phyloP scores from a whole-genome alignment of 2,797 vertebrate genomes.

The Pangasius krempfi region DNA sequence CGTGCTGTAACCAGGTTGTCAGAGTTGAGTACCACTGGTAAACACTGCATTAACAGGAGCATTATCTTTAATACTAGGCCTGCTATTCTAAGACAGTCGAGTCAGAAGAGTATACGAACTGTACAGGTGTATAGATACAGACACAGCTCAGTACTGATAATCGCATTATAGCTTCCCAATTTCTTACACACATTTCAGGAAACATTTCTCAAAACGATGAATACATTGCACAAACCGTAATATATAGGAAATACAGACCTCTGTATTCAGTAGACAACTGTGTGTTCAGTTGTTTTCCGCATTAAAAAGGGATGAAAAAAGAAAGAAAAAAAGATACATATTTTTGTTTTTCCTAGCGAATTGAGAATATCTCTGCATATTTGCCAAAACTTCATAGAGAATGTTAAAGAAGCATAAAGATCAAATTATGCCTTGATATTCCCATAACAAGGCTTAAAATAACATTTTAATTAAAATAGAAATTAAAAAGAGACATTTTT shows the following conservation, averaged over 20 bases:
- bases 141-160: neutral
- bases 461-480: neutral
- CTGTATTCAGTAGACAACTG: too few relatives aligned
- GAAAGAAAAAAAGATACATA: too few relatives aligned
- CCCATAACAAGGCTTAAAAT: neutral
- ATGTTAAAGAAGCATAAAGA: neutral
- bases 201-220: neutral
- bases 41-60: neutral
- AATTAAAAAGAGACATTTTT: neutral
- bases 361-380: neutral
- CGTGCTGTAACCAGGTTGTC: neutral
- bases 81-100: neutral
- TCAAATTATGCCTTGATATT: neutral
- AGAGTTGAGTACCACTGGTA: neutral
- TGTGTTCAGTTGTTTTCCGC: neutral
- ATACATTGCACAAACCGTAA: neutral
- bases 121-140: neutral
- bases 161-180: neutral
- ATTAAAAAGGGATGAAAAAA: too few relatives aligned
- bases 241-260: neutral
- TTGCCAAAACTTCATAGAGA: neutral
- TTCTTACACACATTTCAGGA: neutral
- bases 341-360: too few relatives aligned
- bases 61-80: neutral
- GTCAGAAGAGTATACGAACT: neutral